Base-by-base conservation (phyloP, 2,888 invertebrate species). In the Oligia fasciuncula region DNA sequence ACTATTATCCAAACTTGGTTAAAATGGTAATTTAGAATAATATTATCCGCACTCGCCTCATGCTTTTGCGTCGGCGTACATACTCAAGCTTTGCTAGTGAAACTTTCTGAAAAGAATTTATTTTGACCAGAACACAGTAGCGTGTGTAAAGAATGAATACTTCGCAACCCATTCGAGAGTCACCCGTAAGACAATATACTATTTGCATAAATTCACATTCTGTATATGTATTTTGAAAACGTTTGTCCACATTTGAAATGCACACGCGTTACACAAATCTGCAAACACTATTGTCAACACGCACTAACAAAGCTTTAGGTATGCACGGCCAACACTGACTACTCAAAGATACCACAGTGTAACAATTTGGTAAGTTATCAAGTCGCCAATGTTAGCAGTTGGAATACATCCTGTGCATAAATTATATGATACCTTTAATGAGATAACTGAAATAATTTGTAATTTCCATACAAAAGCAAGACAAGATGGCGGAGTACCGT, bases 11-110 rank as follows among this genome's bases (percentile, higher is more conserved):
- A 87, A 94, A 93, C 93, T 92, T 93, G 94, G 91, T 91, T 90
- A 91, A 94, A 93, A 93, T 93, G 91, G 93, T 95, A 94, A 94
- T 95, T 95, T 96, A 95, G 96, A 95, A 95, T 94, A 95, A 95
- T 94, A 90, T 88, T 71, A 81, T 83, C 80, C 68, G 79, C 84
- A 78, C 79, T 87, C 78, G 85, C 68, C 71, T 74, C 77, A 80
- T 78, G 73, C 79, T 76, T 83, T 78, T 77, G 76, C 73, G 67
- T 51, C 63, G 11, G 29, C 66, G 67, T 49, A 65, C 80, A 71
- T 74, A 81, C 78, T 68, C 66, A 72, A 82, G 84, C 86, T 87
- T 79, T 73, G 71, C 74, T 77, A 76, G 65, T 66, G 73, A 73
- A 73, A 73, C 65, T 35, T 29, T 67, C 23, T 23, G 14, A 67